phyloP scores from a whole-genome alignment of 2,113 vertebrate species.

The Cisticola juncidis region DNA sequence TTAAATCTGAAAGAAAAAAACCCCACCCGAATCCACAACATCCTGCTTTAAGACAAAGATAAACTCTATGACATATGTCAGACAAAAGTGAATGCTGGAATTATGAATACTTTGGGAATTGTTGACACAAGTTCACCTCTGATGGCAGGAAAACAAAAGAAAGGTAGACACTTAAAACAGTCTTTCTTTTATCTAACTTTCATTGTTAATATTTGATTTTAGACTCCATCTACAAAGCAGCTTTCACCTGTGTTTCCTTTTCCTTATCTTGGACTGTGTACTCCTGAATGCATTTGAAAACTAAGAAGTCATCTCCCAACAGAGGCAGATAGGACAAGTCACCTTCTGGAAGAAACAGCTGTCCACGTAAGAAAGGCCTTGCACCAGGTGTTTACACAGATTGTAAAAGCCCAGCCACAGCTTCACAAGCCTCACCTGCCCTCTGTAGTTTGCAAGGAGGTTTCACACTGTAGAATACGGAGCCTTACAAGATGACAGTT shows the following conservation, averaged over 20 bases:
- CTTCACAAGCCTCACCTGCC: background rate
- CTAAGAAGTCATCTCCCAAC: background rate
- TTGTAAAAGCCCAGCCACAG: background rate
- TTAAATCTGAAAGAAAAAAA: background rate
- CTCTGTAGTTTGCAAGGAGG: background rate
- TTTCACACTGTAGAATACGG: background rate
- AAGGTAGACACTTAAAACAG: background rate
- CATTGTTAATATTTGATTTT: background rate
- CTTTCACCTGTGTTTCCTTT: background rate
- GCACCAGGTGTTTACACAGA: background rate
- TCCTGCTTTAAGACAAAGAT: background rate
- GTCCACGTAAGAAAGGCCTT: background rate
- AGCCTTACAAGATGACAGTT: background rate
- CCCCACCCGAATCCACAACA: background rate
- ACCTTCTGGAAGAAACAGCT: background rate
- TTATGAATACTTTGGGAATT: background rate
- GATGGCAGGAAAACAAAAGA: background rate
- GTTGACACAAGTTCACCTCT: background rate
- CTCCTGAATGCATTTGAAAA: background rate
- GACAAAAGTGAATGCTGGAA: background rate
- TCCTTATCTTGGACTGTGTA: background rate
- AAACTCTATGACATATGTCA: background rate
- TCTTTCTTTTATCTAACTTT: background rate
- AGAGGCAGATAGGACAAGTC: background rate
- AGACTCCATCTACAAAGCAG: background rate